Evolutionary conservation across 2,797 vertebrate genomes (phyloP), one percentile per base, ranked within the genome.

Genomic region (Chelmon rostratus): DNA sequence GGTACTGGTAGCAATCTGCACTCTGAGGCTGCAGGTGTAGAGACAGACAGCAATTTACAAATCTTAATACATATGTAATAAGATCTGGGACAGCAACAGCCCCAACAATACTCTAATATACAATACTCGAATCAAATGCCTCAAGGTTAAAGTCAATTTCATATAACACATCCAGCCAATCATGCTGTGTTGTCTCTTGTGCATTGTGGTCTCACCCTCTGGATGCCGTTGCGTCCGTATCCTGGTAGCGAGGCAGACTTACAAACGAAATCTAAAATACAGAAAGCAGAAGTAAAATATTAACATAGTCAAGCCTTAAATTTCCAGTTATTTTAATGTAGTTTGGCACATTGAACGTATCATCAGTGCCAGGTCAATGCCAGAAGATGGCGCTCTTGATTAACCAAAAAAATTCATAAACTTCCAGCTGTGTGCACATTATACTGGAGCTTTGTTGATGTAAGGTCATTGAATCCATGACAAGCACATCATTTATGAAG

Each of bases 171-270:
- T 71, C 19, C 6, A 68, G 38, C 28, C 25, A 35, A 31, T 33
- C 1, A 49, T 13, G 11, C 3, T 49, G 19, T 54, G 23, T 66
- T 28, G 49, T 73, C 25, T 62, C 6, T 16, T 35, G 16, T 58
- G 61, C 25, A 47, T 19, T 53, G 66, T 37, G 15, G 57, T 74
- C 96, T 97, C 89, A 99, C 98, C 96, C 98, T 94, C 90, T 97
- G 97, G 59, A 98, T 93, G 73, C 97, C 97, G 0, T 98, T 99
- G 83, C 97, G 96, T 84, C 97, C 94, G 83, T 98, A 98, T 88
- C 97, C 97, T 78, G 98, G 97, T 18, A 99, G 95, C 4, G 98
- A 98, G 46, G 97, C 96, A 0, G 98, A 97, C 85, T 98, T 99
- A 10, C 97, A 97, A 80, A 96, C 96, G 88, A 97, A 96, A 92